Conservation (phyloP, 2,797 vertebrate species). For the Microctenopoma steveboyesi region DNA sequence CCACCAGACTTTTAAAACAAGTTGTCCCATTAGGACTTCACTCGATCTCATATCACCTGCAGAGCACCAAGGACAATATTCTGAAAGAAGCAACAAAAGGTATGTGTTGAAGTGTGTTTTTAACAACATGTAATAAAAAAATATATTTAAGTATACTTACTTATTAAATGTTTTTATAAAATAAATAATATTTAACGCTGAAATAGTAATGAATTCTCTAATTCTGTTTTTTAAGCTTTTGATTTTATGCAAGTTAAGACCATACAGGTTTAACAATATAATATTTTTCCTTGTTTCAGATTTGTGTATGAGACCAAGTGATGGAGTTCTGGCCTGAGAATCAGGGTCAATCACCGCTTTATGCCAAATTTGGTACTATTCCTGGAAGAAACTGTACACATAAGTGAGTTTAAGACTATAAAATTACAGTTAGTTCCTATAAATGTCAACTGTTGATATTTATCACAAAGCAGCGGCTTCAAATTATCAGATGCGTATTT, state of each 20-base stretch:
- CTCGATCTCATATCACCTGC: constrained; percentile 50
- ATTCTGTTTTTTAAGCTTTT: neutral
- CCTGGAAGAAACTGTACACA: constrained; percentile 72
- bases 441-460: neutral
- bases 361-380: constrained; percentile 73
- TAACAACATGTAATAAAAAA: neutral
- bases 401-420: constrained; percentile 65
- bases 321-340: constrained; percentile 80
- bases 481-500: too few relatives aligned
- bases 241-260: neutral
- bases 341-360: constrained; percentile 63
- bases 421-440: constrained; percentile 2
- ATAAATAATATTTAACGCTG: neutral
- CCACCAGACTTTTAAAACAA: constrained; percentile 73
- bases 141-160: neutral
- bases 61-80: constrained; percentile 35
- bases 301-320: constrained; percentile 45
- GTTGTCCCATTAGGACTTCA: constrained; percentile 64
- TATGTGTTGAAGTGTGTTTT: constrained; percentile 27
- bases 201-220: neutral
- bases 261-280: neutral
- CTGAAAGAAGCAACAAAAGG: constrained; percentile 52
- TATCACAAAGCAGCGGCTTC: too few relatives aligned
- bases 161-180: neutral
- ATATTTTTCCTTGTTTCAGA: constrained; percentile 43